Evolutionary conservation across 2,797 vertebrate genomes (phyloP), one percentile per base, ranked within the genome.

Genomic region (Pseudochirops corinnae): DNA sequence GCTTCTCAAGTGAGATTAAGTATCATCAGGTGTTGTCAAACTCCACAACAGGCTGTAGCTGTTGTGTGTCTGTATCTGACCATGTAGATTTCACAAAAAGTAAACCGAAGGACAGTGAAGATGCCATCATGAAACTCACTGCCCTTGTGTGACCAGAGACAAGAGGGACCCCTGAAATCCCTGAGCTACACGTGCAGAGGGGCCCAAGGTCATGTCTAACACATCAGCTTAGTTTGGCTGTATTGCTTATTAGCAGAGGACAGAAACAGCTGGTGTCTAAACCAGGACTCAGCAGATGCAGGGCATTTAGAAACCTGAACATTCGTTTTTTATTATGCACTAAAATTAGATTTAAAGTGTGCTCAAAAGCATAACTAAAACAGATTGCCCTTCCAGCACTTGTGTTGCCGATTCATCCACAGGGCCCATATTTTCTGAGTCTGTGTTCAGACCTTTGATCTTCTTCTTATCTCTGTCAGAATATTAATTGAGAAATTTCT

Each of bases 271-370:
- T 97, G 95, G 95, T 97, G 95, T 91, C 93, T 57, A 97, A 95
- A 98, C 91, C 95, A 21, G 52, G 31, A 87, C 91, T 98, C 93
- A 96, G 93, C 97, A 98, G 96, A 97, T 97, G 95, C 46, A 96
- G 50, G 13, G 5, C 93, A 98, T 96, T 97, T 94, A 97, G 95
- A 98, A 98, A 97, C 93, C 92, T 94, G 93, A 95, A 55, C 87
- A 96, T 96, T 98, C 97, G 91, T 82, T 82, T 29, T 98, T 95
- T 97, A 97, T 98, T 98, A 93, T 97, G 57, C 52, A 93, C 96
- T 98, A 98, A 98, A 98, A 98, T 98, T 97, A 97, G 96, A 97
- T 98, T 97, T 97, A 97, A 98, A 97, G 94, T 97, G 87, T 97
- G 93, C 95, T 97, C 94, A 96, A 98, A 98, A 98, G 93, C 96